Conservation (phyloP, 2,888 invertebrate species). For the Brachylomia viminalis region DNA sequence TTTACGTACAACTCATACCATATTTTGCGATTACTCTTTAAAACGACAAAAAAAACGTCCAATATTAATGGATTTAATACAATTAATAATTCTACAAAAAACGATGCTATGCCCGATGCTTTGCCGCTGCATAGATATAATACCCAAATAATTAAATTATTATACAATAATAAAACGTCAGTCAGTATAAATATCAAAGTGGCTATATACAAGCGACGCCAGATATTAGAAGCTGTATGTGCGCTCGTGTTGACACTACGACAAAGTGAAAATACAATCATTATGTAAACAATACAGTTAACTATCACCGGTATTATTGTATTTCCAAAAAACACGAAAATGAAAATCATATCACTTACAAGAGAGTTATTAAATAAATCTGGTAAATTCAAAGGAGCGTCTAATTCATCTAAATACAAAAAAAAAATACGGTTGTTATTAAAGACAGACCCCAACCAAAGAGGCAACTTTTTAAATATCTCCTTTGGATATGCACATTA, state of each 20-base stretch:
- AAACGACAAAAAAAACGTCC: background rate
- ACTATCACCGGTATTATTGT: background rate
- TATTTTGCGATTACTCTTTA: slow-evolving; percentile 3
- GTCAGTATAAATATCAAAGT: slow-evolving; percentile 27
- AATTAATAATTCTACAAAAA: background rate
- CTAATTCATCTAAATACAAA: too few species aligned
- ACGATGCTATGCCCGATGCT: accelerated
- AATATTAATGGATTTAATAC: background rate
- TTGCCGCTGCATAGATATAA: too few species aligned
- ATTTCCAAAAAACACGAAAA: too few species aligned
- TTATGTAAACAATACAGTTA: background rate
- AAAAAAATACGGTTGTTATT: background rate
- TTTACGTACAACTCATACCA: background rate
- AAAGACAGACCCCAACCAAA: slow-evolving; percentile 23
- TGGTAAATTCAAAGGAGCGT: too few species aligned
- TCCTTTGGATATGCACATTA: background rate
- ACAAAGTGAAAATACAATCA: slow-evolving; percentile 7
- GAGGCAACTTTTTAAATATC: background rate
- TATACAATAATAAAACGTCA: slow-evolving; percentile 5
- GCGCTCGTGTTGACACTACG: background rate
- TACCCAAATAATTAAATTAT: background rate
- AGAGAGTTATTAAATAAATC: too few species aligned
- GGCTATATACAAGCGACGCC: slow-evolving; percentile 25
- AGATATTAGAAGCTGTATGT: background rate
- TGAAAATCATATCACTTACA: too few species aligned